Evolutionary conservation across 2,113 vertebrate genomes (phyloP), one percentile per base, ranked within the genome.

Genomic region (Cervus canadensis): DNA sequence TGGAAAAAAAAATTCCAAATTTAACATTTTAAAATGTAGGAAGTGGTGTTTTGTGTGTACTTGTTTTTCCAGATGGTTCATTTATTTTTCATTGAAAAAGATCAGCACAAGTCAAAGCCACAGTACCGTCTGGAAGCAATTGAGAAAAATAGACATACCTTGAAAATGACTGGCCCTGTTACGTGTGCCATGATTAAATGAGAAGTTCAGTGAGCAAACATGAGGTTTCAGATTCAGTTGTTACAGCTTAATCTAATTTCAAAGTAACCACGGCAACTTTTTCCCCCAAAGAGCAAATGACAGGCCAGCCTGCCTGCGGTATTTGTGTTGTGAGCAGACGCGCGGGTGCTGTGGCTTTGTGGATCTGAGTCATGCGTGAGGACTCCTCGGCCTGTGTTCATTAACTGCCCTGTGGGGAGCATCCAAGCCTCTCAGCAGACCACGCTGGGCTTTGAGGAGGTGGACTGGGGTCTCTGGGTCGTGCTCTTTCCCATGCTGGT

Each of bases 1-100:
- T 94, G 78, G 82, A 33, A 48, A 62, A 50, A 57, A 64, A 71
- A 67, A 57, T 96, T 96, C 94, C 95, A 97, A 97, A 95, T 96
- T 97, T 95, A 97, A 97, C 96, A 95, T 97, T 97, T 94, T 96
- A 94, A 96, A 97, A 92, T 98, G 87, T 96, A 98, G 97, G 97
- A 98, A 96, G 95, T 95, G 87, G 95, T 95, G 92, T 97, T 97
- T 98, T 92, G 52, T 97, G 92, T 96, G 87, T 93, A 90, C 94
- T 98, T 98, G 90, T 96, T 98, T 98, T 98, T 96, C 96, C 94
- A 98, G 96, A 97, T 98, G 94, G 96, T 96, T 97, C 97, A 71
- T 96, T 98, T 98, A 97, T 98, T 98, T 71, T 98, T 96, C 97
- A 97, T 94, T 98, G 97, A 98, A 96, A 97, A 98, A 97, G 95